phyloP scores from a whole-genome alignment of 2,888 invertebrate species.

The Desoria tigrina region DNA sequence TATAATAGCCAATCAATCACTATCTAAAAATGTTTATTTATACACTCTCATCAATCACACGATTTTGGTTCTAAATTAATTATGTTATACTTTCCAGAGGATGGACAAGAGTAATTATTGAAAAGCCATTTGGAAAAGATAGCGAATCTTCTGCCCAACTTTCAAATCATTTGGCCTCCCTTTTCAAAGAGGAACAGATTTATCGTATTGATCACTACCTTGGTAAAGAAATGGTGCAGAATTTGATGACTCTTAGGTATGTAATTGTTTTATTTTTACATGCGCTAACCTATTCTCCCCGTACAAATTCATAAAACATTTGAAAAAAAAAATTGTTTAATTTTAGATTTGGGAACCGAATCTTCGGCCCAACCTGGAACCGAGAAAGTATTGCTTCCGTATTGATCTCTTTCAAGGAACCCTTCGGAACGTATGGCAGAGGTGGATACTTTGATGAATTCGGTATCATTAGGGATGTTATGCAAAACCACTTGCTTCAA shows the following conservation, averaged over 20 bases:
- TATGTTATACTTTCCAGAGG: constrained; percentile 67
- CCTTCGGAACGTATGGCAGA: constrained; percentile 96
- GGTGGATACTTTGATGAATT: constrained; percentile 99
- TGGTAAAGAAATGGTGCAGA: constrained; percentile 99
- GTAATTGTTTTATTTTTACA: no score
- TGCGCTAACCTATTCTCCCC: no score
- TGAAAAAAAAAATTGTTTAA: no score
- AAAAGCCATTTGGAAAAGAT: constrained; percentile 98
- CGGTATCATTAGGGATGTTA: constrained; percentile 97
- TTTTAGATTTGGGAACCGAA: constrained; percentile 84
- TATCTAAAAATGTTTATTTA: no score
- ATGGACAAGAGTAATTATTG: constrained; percentile 93
- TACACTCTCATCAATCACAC: no score
- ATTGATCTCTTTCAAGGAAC: constrained; percentile 96
- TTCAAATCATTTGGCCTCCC: constrained; percentile 77
- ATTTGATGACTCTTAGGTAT: constrained; percentile 88
- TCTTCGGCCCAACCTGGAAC: constrained; percentile 96
- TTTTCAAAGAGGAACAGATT: constrained; percentile 92
- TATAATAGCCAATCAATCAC: no score
- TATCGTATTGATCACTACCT: constrained; percentile 98
- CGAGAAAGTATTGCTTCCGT: constrained; percentile 93
- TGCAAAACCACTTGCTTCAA: constrained; percentile 99
- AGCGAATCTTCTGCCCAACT: constrained; percentile 78
- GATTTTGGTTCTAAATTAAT: not conserved
- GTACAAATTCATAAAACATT: no score